Conservation (phyloP, 1,140 invertebrate genomes). For the Drosophila watanabei region DNA sequence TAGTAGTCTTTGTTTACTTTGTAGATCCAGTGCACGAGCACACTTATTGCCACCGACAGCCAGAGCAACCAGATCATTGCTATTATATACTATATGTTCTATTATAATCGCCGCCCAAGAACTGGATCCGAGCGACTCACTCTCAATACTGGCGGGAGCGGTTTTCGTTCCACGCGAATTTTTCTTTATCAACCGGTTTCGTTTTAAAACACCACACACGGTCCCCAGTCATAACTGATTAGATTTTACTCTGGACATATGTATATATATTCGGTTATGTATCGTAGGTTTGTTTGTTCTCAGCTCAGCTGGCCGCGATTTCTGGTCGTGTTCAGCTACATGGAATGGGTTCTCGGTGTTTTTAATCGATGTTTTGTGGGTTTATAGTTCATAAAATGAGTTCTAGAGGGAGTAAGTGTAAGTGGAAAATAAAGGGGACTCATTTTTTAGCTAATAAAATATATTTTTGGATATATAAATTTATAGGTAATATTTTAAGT, state of each 20-base stretch:
- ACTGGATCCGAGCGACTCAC: not conserved
- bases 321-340: conserved; percentile 2
- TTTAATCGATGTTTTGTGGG: not conserved
- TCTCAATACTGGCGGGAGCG: conserved; percentile 7
- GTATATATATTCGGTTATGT: conserved; percentile 4
- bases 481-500: no score
- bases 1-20: conserved; percentile 60
- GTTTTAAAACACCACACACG: conserved; percentile 3
- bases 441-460: not conserved
- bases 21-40: conserved; percentile 44
- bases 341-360: not conserved
- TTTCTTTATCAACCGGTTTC: conserved; percentile 20
- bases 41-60: conserved; percentile 30
- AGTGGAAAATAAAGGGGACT: not conserved
- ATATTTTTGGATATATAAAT: not conserved
- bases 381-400: not conserved
- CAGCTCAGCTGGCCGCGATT: conserved; percentile 6
- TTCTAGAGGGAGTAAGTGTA: not conserved
- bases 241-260: conserved; percentile 16
- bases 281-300: conserved; percentile 2
- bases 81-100: not conserved
- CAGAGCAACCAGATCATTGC: conserved; percentile 29
- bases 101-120: not conserved
- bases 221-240: conserved; percentile 13
- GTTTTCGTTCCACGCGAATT: conserved; percentile 1